Conservation (phyloP, 2,113 vertebrate genomes). For the Girardinichthys multiradiatus region DNA sequence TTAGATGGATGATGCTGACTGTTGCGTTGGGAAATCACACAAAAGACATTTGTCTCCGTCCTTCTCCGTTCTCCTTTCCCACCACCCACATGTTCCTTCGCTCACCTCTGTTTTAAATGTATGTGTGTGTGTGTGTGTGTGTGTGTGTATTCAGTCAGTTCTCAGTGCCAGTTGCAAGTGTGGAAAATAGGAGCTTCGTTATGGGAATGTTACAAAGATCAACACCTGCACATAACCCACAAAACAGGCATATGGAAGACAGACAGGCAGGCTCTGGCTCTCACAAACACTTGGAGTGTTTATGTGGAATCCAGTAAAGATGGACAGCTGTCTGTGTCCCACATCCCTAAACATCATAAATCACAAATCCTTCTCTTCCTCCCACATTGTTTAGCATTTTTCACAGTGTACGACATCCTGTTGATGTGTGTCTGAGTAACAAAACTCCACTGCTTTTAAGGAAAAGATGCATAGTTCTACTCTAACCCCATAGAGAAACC, state of each 20-base stretch:
- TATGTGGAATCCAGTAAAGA: conserved; percentile 63
- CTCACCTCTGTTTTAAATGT: conserved; percentile 2
- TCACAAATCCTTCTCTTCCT: conserved; percentile 17
- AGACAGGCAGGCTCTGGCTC: conserved; percentile 37
- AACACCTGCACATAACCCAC: conserved; percentile 55
- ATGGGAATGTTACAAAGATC: conserved; percentile 50
- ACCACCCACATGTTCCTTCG: conserved; percentile 8
- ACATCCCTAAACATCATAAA: conserved; percentile 29
- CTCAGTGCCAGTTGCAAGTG: conserved; percentile 38
- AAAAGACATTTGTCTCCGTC: conserved; percentile 30
- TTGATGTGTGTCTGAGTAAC: neutral
- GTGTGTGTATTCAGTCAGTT: conserved; percentile 16
- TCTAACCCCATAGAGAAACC: neutral
- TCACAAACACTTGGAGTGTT: conserved; percentile 54
- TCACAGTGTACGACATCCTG: conserved; percentile 4
- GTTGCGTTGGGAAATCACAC: conserved; percentile 38
- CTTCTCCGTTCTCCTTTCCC: conserved; percentile 11
- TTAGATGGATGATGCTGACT: conserved; percentile 51
- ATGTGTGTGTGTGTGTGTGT: conserved; percentile 12
- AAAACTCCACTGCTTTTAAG: neutral
- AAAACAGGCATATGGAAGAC: conserved; percentile 45
- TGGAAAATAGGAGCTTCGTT: conserved; percentile 59
- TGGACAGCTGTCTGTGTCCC: conserved; percentile 51
- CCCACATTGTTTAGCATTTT: conserved; percentile 10
- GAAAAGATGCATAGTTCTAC: neutral